Evolutionary conservation across 2,888 invertebrate species (phyloP).

Genomic region (Brachyopa scutellaris): DNA sequence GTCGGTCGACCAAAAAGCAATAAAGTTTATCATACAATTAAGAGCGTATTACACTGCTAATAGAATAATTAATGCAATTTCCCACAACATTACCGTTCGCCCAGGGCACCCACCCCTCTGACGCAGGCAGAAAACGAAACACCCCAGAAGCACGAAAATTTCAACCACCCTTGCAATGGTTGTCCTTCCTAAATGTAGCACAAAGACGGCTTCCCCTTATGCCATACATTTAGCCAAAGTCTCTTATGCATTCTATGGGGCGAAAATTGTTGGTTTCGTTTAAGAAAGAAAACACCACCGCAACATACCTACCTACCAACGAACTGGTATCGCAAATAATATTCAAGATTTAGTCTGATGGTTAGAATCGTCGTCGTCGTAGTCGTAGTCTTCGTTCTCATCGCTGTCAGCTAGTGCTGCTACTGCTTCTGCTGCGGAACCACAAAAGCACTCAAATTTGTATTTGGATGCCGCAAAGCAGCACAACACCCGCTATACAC

Average conservation of each 20-base stretch:
- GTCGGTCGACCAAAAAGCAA: slow-evolving; percentile 78
- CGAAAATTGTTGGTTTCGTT: slow-evolving; percentile 66
- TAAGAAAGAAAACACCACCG: slow-evolving; percentile 38
- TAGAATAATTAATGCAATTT: slow-evolving; percentile 83
- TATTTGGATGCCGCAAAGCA: slow-evolving; percentile 62
- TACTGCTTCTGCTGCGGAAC: slow-evolving; percentile 69
- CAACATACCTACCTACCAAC: slow-evolving; percentile 13
- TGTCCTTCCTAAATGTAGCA: slow-evolving; percentile 24
- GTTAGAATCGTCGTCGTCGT: slow-evolving; percentile 44
- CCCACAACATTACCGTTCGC: slow-evolving; percentile 81
- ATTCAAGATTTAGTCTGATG: slow-evolving; percentile 56
- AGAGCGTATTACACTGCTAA: slow-evolving; percentile 82
- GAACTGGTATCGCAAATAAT: slow-evolving; percentile 76
- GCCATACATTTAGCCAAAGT: slow-evolving; percentile 43
- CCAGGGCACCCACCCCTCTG: slow-evolving; percentile 53
- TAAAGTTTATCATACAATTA: slow-evolving; percentile 82
- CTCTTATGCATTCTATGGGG: slow-evolving; percentile 73
- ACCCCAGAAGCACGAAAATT: slow-evolving; percentile 77
- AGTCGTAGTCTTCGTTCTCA: slow-evolving; percentile 19
- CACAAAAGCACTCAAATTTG: slow-evolving; percentile 74
- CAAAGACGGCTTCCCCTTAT: slow-evolving; percentile 20
- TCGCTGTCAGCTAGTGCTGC: background rate
- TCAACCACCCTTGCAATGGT: slow-evolving; percentile 70
- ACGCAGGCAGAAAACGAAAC: slow-evolving; percentile 57
- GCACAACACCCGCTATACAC: slow-evolving; percentile 12